These are phyloP conservation scores for Oxycera nigricornis DNA, from an alignment of 2,888 invertebrate genomes.

Conservation along the genomic window DNA sequence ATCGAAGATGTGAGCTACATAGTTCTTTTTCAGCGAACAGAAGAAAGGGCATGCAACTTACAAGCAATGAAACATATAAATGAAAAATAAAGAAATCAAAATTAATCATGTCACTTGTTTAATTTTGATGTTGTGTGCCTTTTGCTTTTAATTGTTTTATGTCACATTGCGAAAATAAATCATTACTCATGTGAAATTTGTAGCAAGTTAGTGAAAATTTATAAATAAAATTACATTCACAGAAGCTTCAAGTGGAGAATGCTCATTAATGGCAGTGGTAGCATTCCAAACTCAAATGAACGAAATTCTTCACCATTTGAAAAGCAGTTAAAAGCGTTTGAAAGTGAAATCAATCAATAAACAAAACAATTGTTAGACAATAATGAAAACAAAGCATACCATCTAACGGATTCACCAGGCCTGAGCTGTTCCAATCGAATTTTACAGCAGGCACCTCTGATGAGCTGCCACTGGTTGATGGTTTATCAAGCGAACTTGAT, in stretches of 20 bases:
- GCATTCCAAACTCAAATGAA: conserved; percentile 2
- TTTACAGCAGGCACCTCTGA: conserved; percentile 69
- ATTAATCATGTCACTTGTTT: conserved; percentile 12
- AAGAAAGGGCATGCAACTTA: neutral
- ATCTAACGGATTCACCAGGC: conserved; percentile 75
- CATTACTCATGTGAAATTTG: too few relatives aligned
- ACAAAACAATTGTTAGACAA: too few relatives aligned
- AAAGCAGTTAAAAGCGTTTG: conserved; percentile 40
- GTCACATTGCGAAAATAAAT: neutral
- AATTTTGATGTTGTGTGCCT: conserved; percentile 26
- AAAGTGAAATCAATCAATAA: conserved; percentile 34
- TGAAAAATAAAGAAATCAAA: neutral
- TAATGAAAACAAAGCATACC: conserved; percentile 62
- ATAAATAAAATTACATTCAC: neutral
- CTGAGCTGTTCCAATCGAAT: conserved; percentile 78
- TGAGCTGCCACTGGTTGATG: neutral
- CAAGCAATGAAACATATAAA: neutral
- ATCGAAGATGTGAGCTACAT: too few relatives aligned
- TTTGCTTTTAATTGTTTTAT: conserved; percentile 29
- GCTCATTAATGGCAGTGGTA: conserved; percentile 2
- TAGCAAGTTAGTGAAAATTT: too few relatives aligned
- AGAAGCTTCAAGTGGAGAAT: conserved; percentile 23
- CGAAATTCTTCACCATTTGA: neutral
- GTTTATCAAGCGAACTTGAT: neutral
- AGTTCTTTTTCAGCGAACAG: too few relatives aligned